A percentile compares a stretch with the other conserved stretches of the same genome.
Conservation (phyloP, 2,797 vertebrate species). For the Alca torda region DNA sequence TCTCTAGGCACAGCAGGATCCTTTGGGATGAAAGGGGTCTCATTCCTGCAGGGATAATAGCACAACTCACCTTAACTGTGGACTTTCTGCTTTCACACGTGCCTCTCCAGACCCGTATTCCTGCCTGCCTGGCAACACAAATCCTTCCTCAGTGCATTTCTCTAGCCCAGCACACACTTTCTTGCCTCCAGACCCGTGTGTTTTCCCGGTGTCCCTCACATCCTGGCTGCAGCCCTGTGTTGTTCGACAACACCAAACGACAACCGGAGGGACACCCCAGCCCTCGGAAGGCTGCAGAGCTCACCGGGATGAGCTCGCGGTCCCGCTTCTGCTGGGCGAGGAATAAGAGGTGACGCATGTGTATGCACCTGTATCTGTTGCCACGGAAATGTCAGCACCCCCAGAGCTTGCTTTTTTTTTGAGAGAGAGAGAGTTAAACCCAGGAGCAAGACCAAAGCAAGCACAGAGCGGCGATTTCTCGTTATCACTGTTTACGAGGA, state of each 20-base stretch:
- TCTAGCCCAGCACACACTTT: neutral
- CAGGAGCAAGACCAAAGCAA: neutral
- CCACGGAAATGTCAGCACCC: neutral
- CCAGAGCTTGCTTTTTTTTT: neutral
- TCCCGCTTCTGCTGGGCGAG: neutral
- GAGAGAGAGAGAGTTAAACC: neutral
- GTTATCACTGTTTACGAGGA: neutral
- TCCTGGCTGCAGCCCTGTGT: neutral
- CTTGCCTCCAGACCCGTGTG: neutral
- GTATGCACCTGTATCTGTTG: accelerated
- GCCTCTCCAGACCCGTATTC: neutral
- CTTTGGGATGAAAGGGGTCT: neutral
- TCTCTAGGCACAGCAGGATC: neutral
- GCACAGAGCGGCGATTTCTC: accelerated
- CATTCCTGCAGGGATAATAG: neutral
- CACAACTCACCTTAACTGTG: neutral
- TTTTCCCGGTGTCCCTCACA: accelerated
- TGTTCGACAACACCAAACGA: neutral
- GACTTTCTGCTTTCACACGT: neutral
- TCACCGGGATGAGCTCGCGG: accelerated
- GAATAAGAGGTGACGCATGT: neutral
- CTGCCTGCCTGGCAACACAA: neutral
- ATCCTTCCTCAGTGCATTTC: neutral
- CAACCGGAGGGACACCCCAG: neutral
- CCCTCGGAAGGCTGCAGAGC: neutral